phyloP scores from a whole-genome alignment of 37 sponge, comb jelly and placozoan genomes.

The Bolinopsis microptera region DNA sequence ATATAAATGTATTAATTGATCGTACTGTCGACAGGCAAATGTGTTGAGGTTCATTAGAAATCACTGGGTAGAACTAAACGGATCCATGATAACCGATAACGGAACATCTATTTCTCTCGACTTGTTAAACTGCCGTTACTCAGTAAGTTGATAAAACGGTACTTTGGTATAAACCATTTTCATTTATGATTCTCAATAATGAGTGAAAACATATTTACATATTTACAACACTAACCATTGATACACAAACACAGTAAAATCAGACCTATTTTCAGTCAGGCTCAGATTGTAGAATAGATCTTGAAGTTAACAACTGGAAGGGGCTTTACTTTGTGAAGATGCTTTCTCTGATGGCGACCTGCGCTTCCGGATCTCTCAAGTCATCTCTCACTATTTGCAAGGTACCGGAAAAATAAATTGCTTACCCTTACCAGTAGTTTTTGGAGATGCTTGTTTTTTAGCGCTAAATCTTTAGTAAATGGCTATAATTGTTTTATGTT shows the following conservation, averaged over 20 bases:
- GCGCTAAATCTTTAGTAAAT: too few relatives aligned
- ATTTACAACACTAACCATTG: too few relatives aligned
- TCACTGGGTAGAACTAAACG: not conserved
- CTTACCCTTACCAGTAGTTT: not conserved
- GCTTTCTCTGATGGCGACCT: not conserved
- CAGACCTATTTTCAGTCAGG: too few relatives aligned
- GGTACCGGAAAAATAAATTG: not conserved
- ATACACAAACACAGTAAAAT: too few relatives aligned
- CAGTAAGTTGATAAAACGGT: too few relatives aligned
- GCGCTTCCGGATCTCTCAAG: not conserved
- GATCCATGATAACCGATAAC: not conserved
- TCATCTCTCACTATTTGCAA: conserved; percentile 5
- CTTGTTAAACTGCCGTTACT: not conserved
- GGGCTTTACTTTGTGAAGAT: not conserved
- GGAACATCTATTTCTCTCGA: not conserved
- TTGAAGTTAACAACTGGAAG: not conserved
- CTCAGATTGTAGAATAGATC: too few relatives aligned
- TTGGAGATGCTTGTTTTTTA: too few relatives aligned
- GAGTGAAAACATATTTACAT: too few relatives aligned
- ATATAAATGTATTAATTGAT: too few relatives aligned
- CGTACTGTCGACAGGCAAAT: not conserved
- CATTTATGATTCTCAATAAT: too few relatives aligned
- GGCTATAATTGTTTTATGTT: too few relatives aligned
- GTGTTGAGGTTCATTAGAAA: not conserved
- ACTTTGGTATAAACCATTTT: too few relatives aligned